A percentile compares a stretch with the other conserved stretches of the same genome.
phyloP scores from a whole-genome alignment of 2,888 invertebrate species.

The Ethmia dodecea region DNA sequence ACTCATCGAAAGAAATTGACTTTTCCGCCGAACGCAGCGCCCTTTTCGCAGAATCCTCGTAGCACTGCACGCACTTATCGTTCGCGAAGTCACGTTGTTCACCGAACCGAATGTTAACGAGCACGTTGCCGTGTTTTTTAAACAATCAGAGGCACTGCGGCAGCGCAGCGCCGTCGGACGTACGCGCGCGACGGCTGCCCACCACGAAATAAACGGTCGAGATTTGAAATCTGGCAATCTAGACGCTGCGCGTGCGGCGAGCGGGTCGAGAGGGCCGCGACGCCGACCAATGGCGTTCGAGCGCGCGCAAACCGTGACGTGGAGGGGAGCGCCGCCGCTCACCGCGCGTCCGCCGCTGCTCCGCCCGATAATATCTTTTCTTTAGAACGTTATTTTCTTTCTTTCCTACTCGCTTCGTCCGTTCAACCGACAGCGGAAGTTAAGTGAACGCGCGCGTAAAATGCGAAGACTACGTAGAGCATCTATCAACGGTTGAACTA shows the following conservation, averaged over 20 bases:
- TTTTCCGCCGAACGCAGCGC: slow-evolving; percentile 31
- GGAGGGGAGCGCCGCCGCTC: slow-evolving; percentile 46
- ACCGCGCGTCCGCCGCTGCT: slow-evolving; percentile 12
- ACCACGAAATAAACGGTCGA: slow-evolving; percentile 76
- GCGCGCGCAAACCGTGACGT: slow-evolving; percentile 59
- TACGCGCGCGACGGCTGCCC: slow-evolving; percentile 57
- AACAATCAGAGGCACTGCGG: slow-evolving; percentile 37
- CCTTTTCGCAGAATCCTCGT: slow-evolving; percentile 28
- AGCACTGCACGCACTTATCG: slow-evolving; percentile 68
- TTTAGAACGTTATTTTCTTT: slow-evolving; percentile 71
- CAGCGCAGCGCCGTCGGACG: slow-evolving; percentile 33
- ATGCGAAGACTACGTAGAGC: slow-evolving; percentile 42
- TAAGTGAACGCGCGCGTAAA: slow-evolving; percentile 70
- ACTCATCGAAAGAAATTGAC: slow-evolving; percentile 83
- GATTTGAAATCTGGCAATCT: slow-evolving; percentile 74
- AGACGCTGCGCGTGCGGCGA: slow-evolving; percentile 68
- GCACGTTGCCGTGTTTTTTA: slow-evolving; percentile 65
- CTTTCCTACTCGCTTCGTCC: slow-evolving; percentile 59
- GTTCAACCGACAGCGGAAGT: slow-evolving; percentile 74
- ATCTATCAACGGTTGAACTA: slow-evolving; percentile 19
- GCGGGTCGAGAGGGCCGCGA: slow-evolving; percentile 34
- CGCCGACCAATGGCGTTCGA: slow-evolving; percentile 43
- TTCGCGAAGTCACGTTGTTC: slow-evolving; percentile 62
- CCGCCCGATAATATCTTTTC: slow-evolving; percentile 66
- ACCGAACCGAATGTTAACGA: slow-evolving; percentile 58